Base-by-base conservation (phyloP, 2,797 vertebrate species). In the Pampus argenteus region DNA sequence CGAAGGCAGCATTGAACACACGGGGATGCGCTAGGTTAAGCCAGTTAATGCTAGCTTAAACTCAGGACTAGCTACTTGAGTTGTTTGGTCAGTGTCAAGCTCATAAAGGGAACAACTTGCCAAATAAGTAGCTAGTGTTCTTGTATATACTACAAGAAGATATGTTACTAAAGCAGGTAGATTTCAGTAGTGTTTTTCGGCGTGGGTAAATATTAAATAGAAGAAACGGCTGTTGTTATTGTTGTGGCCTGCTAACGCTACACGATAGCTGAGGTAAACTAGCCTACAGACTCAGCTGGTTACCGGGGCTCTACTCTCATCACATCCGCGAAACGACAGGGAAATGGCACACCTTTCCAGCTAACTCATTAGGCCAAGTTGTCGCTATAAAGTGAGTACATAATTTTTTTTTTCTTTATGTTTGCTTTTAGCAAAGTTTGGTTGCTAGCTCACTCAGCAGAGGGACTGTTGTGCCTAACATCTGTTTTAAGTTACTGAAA, bases 241-340 rank as follows among this genome's bases (percentile, higher is more conserved):
- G 63, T 66, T 80, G 74, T 76, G 87, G 87, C 86, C 85, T 85
- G 71, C 87, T 80, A 63, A 54, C 34, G 34, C 13, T 13, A 36
- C 11, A 14, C 60, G 49, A 0, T 80, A 84, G 79, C 72, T 4
- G 66, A 74, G 79, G 74, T 66, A 26, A 58, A 42, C 29, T 76
- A 81, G 81, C 78, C 8, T 44, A 28, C 70, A 62, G 70, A 73
- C 28, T 59, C 76, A 9, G 60, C 74, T 74, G 73, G 50, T 48
- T 67, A 44, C 73, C 25, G 82, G 64, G 80, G 61, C 56, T 67
- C 15, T 10, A 1, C 44, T 52, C 42, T 2, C 59, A n/a, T 71
- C 54, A 36, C 56, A 34, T 51, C 45, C 28, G 34, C 13, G 6
- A 11, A 49, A 79, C 54, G 9, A 62, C 5, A 13, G 31, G 59